Percentiles rank a stretch among this genome's conserved stretches.
Conservation (phyloP, 2,797 vertebrate species). For the Hypotaenidia philippensis region DNA sequence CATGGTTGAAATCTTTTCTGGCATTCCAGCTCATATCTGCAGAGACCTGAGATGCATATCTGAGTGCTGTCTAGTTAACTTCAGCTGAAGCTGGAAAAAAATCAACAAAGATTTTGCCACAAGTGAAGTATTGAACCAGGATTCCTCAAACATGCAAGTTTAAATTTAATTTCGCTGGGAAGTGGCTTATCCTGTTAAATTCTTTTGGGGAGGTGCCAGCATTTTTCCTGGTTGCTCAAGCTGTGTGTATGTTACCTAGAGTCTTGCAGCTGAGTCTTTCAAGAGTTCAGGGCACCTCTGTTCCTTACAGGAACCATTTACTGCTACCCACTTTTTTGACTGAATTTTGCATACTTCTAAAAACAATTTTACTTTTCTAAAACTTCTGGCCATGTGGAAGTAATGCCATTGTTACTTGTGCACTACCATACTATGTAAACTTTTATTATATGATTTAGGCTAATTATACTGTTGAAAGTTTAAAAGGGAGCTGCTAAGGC, state of each 20-base stretch:
- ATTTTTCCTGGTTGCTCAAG: neutral
- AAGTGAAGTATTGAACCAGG: neutral
- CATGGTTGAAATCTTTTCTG: neutral
- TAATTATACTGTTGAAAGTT: neutral
- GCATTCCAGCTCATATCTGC: neutral
- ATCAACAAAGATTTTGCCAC: neutral
- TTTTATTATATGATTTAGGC: neutral
- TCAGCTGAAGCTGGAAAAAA: neutral
- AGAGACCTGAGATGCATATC: neutral
- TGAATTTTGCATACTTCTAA: neutral
- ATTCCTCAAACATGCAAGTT: neutral
- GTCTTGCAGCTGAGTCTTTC: neutral
- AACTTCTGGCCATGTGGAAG: neutral
- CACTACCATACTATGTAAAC: neutral
- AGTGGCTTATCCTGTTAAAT: neutral
- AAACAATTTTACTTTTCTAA: neutral
- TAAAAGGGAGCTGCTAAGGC: neutral
- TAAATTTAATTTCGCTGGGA: neutral
- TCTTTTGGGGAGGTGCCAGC: neutral
- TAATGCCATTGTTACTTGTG: neutral
- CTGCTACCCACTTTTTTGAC: neutral
- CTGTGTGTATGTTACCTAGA: neutral
- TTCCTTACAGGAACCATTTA: neutral
- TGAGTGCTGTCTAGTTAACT: neutral
- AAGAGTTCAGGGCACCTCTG: neutral